Conservation (phyloP, 2,888 invertebrate species). For the Fragum whitleyi region DNA sequence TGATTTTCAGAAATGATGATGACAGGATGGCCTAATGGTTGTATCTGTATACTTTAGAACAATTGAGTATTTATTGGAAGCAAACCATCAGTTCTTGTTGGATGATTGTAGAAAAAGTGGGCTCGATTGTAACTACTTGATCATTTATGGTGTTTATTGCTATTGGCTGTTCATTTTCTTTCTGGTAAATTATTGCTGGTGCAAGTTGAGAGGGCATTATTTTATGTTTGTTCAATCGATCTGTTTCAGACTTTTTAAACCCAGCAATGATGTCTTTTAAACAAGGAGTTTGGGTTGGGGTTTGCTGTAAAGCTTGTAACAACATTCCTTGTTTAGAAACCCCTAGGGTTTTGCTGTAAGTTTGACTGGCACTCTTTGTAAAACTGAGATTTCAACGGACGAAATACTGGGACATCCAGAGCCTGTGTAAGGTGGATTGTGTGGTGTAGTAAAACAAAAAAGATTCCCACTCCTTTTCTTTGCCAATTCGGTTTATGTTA, state of each 20-base stretch:
- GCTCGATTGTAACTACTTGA: too few relatives aligned
- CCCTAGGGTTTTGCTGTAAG: conserved; percentile 35
- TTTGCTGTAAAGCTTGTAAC: conserved; percentile 40
- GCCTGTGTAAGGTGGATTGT: conserved; percentile 53
- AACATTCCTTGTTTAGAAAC: conserved; percentile 34
- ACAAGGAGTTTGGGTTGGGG: conserved; percentile 43
- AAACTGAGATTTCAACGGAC: conserved; percentile 39
- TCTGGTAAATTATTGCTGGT: conserved; percentile 37
- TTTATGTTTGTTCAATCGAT: conserved; percentile 25
- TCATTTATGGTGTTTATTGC: neutral
- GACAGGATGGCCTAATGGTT: neutral
- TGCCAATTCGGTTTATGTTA: conserved; percentile 51
- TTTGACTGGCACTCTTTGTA: conserved; percentile 36
- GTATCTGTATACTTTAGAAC: neutral
- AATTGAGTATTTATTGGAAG: neutral
- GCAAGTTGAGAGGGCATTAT: conserved; percentile 25
- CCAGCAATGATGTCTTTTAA: too few relatives aligned
- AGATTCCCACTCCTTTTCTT: conserved; percentile 44
- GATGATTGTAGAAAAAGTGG: neutral
- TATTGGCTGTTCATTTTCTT: neutral
- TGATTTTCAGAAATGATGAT: neutral
- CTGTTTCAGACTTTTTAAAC: conserved; percentile 39
- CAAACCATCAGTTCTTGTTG: too few relatives aligned
- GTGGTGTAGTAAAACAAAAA: conserved; percentile 48
- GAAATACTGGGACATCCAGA: conserved; percentile 46